These are phyloP conservation scores for Orientallactaga bullata DNA, from an alignment of 2,113 vertebrate species.

Conservation along the genomic window DNA sequence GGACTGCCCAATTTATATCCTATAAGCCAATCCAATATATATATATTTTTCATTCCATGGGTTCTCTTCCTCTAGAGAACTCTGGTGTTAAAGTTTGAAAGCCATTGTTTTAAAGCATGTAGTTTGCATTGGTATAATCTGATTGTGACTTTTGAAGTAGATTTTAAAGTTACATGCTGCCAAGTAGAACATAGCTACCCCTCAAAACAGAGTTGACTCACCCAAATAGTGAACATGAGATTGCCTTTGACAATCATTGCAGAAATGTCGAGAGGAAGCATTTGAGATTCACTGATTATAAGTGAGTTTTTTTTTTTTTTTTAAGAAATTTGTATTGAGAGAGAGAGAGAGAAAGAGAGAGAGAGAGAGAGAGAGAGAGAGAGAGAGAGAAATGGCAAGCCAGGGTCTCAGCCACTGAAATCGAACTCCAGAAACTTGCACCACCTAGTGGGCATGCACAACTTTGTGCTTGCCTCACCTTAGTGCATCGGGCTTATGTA, in stretches of 20 bases:
- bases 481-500: too few relatives aligned
- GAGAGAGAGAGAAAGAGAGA: too few relatives aligned
- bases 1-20: too few relatives aligned
- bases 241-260: neutral
- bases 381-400: too few relatives aligned
- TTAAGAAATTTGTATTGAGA: too few relatives aligned
- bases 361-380: too few relatives aligned
- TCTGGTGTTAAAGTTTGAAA: neutral
- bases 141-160: neutral
- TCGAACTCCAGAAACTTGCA: too few relatives aligned
- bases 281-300: neutral
- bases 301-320: neutral
- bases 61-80: too few relatives aligned
- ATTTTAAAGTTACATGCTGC: neutral
- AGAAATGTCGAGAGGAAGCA: neutral
- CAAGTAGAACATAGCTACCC: neutral
- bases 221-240: neutral
- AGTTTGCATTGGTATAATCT: neutral
- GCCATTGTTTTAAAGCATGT: neutral
- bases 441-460: too few relatives aligned
- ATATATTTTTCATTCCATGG: neutral
- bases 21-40: too few relatives aligned
- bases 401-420: too few relatives aligned
- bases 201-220: neutral
- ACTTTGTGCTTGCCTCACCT: too few relatives aligned